Conservation (phyloP, 2,888 invertebrate species). For the Noctua fimbriata region DNA sequence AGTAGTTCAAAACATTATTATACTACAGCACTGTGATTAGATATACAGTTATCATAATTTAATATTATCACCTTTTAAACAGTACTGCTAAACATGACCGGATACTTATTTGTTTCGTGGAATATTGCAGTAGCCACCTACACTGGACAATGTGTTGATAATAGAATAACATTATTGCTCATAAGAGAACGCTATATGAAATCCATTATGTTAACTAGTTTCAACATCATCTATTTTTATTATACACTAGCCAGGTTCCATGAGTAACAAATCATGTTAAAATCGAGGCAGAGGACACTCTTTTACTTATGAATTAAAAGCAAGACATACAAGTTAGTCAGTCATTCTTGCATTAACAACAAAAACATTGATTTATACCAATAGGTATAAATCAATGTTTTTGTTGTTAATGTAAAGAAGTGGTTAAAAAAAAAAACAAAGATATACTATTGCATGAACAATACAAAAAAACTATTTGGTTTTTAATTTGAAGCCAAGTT, state of each 20-base stretch:
- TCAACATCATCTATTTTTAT: not conserved
- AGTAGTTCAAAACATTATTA: conserved; percentile 5
- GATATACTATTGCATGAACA: not conserved
- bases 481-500: not conserved
- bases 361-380: not conserved
- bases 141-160: not conserved
- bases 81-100: conserved; percentile 25
- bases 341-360: not conserved
- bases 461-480: not conserved
- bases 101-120: not conserved
- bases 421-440: not conserved
- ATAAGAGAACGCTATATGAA: not conserved
- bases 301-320: not conserved
- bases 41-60: conserved; percentile 3
- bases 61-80: conserved; percentile 11
- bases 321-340: not conserved
- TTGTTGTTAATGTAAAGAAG: not conserved
- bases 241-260: not conserved
- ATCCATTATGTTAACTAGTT: not conserved
- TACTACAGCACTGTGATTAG: conserved; percentile 19
- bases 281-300: not conserved
- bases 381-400: too few relatives aligned
- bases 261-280: not conserved
- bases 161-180: not conserved
- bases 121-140: conserved; percentile 1